phyloP scores from a whole-genome alignment of 92 coral and sea anemone genomes.

The Bergia sp. region DNA sequence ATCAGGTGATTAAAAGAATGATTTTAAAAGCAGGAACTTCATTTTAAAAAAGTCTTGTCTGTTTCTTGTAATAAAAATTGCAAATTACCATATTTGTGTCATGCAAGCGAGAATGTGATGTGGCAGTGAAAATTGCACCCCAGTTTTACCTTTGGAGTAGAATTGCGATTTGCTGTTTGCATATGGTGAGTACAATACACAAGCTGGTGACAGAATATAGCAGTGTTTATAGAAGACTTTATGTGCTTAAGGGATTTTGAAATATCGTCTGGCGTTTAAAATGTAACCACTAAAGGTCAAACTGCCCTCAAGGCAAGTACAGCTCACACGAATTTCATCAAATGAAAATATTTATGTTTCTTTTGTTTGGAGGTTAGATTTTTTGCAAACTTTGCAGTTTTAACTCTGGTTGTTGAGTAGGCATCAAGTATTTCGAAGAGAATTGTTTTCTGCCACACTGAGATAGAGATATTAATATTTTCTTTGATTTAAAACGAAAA shows the following conservation, averaged over 20 bases:
- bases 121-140: slow-evolving; percentile 21
- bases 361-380: slow-evolving; percentile 10
- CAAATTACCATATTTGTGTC: slow-evolving; percentile 39
- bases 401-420: background rate
- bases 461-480: slow-evolving; percentile 6
- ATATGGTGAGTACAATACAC: background rate
- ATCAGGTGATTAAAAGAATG: slow-evolving; percentile 31
- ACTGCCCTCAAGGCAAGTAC: slow-evolving; percentile 10
- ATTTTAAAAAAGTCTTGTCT: slow-evolving; percentile 37
- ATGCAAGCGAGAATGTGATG: slow-evolving; percentile 23
- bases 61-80: slow-evolving; percentile 1
- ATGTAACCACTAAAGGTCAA: slow-evolving; percentile 33
- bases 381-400: background rate
- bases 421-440: background rate
- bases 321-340: background rate
- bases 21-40: slow-evolving; percentile 42
- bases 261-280: slow-evolving; percentile 6
- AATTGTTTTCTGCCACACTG: background rate
- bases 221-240: slow-evolving; percentile 15
- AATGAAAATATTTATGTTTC: slow-evolving; percentile 27
- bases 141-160: background rate
- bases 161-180: background rate
- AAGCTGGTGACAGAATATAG: background rate
- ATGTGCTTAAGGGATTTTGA: slow-evolving; percentile 15
- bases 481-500: slow-evolving; percentile 23